Evolutionary conservation across 2,797 vertebrate genomes (phyloP), one percentile per base, ranked within the genome.

Genomic region (Setipinna tenuifilis): DNA sequence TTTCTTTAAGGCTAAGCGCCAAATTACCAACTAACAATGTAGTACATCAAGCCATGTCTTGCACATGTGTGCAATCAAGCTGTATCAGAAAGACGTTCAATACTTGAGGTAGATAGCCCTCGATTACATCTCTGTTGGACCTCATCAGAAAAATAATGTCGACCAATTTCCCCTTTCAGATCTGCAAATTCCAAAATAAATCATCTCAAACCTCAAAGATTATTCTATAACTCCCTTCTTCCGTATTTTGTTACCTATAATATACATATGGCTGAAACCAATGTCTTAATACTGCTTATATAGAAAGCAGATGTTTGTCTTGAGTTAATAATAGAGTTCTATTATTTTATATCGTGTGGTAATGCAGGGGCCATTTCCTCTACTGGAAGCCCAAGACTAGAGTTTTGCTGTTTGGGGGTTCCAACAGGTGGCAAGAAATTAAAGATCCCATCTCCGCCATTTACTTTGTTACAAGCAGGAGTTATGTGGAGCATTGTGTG

Each of bases 121-220:
- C 21, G 71, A 44, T 78, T 41, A 78, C 1, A 44, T 25, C 16
- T 78, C 16, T 41, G 35, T 78, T 78, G 71, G 16, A 78, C 14
- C 12, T 71, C 68, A 71, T 35, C 16, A 35, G 82, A 14, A 28
- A 86, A 91, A 91, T 21, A 4, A 57, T 46, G 87, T 88, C 87
- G 71, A 61, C 75, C 0, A 19, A 86, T 89, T 89, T 90, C 81
- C 21, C 35, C 83, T 68, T 48, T 75, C 48, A 71, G 82, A 83
- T 90, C 44, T 87, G 88, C 84, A 87, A 91, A 84, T 50, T 17
- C 68, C 28, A 85, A 85, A 85, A 78, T 48, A 65, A 82, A 86
- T 84, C 58, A 62, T 88, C 54, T 82, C 10, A 61, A 81, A 61
- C 48, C 54, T 65, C 41, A 17, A 16, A 82, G 28, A 83, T 84